Evolutionary conservation across 2,888 invertebrate genomes (phyloP).

Genomic region (Agrenia bidenticulata): DNA sequence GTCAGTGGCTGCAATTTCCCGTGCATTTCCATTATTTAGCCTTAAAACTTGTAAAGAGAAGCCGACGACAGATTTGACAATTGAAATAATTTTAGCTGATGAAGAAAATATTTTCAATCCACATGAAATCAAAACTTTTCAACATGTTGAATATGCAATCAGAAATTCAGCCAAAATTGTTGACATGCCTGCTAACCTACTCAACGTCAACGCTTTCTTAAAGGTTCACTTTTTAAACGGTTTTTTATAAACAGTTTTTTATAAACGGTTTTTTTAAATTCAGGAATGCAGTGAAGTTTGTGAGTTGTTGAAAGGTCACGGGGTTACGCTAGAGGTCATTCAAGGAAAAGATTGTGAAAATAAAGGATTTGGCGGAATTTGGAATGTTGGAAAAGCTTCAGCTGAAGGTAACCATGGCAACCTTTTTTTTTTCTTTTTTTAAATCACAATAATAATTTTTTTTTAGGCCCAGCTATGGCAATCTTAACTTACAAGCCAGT

Average conservation of each 20-base stretch:
- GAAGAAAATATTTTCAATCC: slow-evolving; percentile 53
- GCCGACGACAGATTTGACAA: slow-evolving; percentile 56
- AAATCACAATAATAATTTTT: no score
- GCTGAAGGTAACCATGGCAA: no score
- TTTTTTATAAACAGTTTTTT: slow-evolving; percentile 54
- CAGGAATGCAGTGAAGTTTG: neutral
- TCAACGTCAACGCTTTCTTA: slow-evolving; percentile 78
- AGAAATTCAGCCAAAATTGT: slow-evolving; percentile 77
- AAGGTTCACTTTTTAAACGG: slow-evolving; percentile 72
- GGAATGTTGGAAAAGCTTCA: slow-evolving; percentile 83
- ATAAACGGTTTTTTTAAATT: neutral
- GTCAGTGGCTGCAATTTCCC: slow-evolving; percentile 76
- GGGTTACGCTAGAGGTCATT: slow-evolving; percentile 68
- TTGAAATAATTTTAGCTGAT: slow-evolving; percentile 62
- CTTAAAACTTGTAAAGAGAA: slow-evolving; percentile 57
- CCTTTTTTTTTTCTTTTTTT: no score
- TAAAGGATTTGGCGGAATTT: slow-evolving; percentile 81
- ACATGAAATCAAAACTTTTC: slow-evolving; percentile 62
- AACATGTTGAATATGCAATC: slow-evolving; percentile 65
- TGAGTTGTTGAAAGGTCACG: slow-evolving; percentile 49
- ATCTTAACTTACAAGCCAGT: slow-evolving; percentile 66
- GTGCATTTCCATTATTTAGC: slow-evolving; percentile 75
- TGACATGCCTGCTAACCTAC: slow-evolving; percentile 80
- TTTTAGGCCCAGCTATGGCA: slow-evolving; percentile 66
- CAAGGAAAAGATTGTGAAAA: slow-evolving; percentile 74